Base-by-base conservation (phyloP, 2,797 vertebrate genomes). In the Chrysocyon brachyurus region DNA sequence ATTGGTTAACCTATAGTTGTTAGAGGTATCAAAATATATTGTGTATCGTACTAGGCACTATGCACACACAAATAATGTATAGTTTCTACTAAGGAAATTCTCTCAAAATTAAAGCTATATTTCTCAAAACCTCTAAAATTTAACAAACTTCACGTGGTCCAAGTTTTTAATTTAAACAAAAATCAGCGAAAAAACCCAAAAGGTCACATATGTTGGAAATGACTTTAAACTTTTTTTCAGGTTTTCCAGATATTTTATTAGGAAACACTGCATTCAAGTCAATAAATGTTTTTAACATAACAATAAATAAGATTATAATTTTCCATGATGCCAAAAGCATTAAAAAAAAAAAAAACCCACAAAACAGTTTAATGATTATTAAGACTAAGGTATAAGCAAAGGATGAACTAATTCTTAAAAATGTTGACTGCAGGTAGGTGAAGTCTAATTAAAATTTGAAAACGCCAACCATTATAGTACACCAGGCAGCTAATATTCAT, bases 111-210 rank as follows among this genome's bases (percentile, higher is more conserved):
- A 93, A 70, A 92, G 49, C 49, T 12, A 2, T 86, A 92, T 87
- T 96, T 56, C 68, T 78, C 22, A 78, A 84, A 96, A 85, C 22
- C 12, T 61, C 90, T 78, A 91, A 63, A 88, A 78, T 57, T 84
- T 92, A 92, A 72, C 66, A 59, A 11, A 28, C n/a, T 93, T 68
- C 33, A 73, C 22, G 17, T 91, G 83, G 40, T 56, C 49, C n/a
- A 90, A 49, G 22, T 79, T 96, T 95, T 86, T 75, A 70, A 91
- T 56, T 90, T 56, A 92, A 97, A 73, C 49, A 87, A 94, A 97
- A 96, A 17, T 68, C 33, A 75, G 40, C 68, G 83, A 87, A 84
- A 66, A 94, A 96, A 72, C 16, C 40, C 40, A 87, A 22, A 72
- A 93, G n/a, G 36, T 36, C 64, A 87, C 63, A 36, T 73, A 52